Base-by-base conservation (phyloP, 2,113 vertebrate genomes). In the Gasterosteus nipponicus region DNA sequence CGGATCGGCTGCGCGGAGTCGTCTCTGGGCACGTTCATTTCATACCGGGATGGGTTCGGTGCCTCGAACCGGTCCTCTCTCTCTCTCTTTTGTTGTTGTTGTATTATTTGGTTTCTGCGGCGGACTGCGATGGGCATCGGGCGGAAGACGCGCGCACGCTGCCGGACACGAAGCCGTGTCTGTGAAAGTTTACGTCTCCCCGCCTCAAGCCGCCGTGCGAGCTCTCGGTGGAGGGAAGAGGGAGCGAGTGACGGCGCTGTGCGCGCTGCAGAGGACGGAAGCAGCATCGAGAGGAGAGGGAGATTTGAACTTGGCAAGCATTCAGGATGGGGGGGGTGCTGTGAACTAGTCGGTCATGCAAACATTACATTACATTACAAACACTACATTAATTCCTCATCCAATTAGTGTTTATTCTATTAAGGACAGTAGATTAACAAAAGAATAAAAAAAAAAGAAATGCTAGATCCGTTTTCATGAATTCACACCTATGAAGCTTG, bases 21-120 rank as follows among this genome's bases (percentile, higher is more conserved):
- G 92, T 94, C 89, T 93, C 95, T 93, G 93, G 91, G 93, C 97
- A 96, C 96, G 92, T 94, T 95, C 95, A 95, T 93, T 83, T 93
- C 91, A 92, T 90, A 90, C 78, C 91, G 53, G 93, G 86, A 78
- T 82, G 18, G 83, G 64, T 87, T 84, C 80, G 85, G 73, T 77
- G 81, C 87, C 78, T 82, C 63, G 44, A 31, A 75, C 18, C 35
- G 61, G 66, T 46, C 53, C 66, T 80, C 83, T 62, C 78, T 85
- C 69, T 77, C 77, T 77, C 87, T 26, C 22, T 26, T 1, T 26
- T 26, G 22, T 26, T 26, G 22, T 26, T 26, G 22, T 26, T 26
- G 22, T 26, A 26, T 26, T 26, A 26, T 26, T 26, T 26, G 22
- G 22, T 26, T 26, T 90, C 89, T 82, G 88, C 93, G 90, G 80